Evolutionary conservation across 2,113 vertebrate species (phyloP), one percentile per base, ranked within the genome.

Genomic region (Gasterosteus nipponicus): DNA sequence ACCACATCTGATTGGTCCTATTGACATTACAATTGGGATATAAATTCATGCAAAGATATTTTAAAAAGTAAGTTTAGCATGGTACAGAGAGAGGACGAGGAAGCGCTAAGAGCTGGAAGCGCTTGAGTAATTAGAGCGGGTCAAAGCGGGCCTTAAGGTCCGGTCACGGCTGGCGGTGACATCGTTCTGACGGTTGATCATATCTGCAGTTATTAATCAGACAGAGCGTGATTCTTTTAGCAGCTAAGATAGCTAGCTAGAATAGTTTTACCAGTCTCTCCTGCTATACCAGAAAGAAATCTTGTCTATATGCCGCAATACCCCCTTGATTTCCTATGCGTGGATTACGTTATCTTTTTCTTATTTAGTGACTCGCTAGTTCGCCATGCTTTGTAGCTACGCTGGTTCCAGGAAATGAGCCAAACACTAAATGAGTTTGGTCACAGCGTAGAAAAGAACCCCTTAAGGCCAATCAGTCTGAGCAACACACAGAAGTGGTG

Each of bases 31-130:
- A 31, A 31, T 33, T 29, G 11, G 14, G 19, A 58, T 66, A 42
- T 47, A 18, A 60, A 54, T 70, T 46, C 29, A 64, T 67, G 11
- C 41, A 3, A 42, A 22, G 15, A 46, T 63, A 46, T 63, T 29
- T 29, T 42, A 14, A 70, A 51, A 35, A 62, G n/a, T n/a, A 76
- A 0, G 0, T 49, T 41, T 44, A 5, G 51, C n/a, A 14, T 2
- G 62, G 75, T 10, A 62, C 81, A 82, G 64, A 84, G 77, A 87
- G 73, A 58, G 78, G 69, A 72, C 39, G 53, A 62, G 49, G 39
- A 41, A 60, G 58, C 33, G 33, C 33, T 33, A 33, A 1, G 33
- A 33, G 33, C 33, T 33, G 33, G 33, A 33, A 33, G 5, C 33
- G 19, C 8, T 53, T 31, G 0, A 26, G 16, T 39, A 18, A 29